phyloP scores from a whole-genome alignment of 2,888 invertebrate species.

The Eupsilia transversa region DNA sequence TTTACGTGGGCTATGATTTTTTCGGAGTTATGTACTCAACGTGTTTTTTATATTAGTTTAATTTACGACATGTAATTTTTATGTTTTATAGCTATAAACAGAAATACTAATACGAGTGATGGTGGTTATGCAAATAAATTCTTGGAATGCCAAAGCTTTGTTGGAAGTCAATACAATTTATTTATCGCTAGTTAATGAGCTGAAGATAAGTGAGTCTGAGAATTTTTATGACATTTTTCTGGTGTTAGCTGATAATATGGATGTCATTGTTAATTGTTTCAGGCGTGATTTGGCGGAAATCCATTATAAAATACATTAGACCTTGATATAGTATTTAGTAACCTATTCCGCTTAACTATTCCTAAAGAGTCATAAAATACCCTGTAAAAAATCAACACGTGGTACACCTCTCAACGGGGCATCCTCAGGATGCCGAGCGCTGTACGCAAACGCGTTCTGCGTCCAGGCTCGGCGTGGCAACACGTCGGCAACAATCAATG shows the following conservation, averaged over 20 bases:
- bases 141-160: slow-evolving; percentile 35
- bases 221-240: slow-evolving; percentile 45
- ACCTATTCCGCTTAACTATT: too few species aligned
- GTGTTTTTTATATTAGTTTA: slow-evolving; percentile 57
- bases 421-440: too few species aligned
- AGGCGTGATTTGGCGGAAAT: too few species aligned
- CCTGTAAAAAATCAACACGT: too few species aligned
- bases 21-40: slow-evolving; percentile 50
- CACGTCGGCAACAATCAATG: too few species aligned
- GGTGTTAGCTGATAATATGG: slow-evolving; percentile 19
- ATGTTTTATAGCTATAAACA: slow-evolving; percentile 45
- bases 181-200: slow-evolving; percentile 44
- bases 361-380: too few species aligned
- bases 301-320: too few species aligned
- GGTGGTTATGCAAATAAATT: slow-evolving; percentile 49
- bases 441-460: too few species aligned
- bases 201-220: slow-evolving; percentile 28
- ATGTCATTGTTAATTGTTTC: too few species aligned
- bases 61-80: slow-evolving; percentile 59
- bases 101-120: slow-evolving; percentile 38
- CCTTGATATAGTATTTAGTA: too few species aligned
- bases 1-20: slow-evolving; percentile 66
- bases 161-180: slow-evolving; percentile 32
- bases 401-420: too few species aligned
- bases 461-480: too few species aligned